Base-by-base conservation (phyloP, 2,888 invertebrate genomes). In the Mactromeris polynyma region DNA sequence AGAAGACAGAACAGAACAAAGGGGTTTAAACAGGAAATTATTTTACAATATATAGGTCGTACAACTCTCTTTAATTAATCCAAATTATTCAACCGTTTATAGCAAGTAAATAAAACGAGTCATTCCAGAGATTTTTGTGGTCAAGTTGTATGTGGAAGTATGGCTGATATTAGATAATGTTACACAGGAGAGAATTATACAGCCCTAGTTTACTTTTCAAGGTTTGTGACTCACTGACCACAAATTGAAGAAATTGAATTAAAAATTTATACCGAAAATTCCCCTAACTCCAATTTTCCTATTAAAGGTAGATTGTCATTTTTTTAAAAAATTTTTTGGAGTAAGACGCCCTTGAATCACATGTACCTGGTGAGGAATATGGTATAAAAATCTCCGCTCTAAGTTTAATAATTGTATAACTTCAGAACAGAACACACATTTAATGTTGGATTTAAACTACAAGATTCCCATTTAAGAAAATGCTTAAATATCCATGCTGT, bases 51-150 rank as follows among this genome's bases (percentile, higher is more conserved):
- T 64, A 64, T 73, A 4, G 58, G 36, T 36, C 73, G n/a, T 36
- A 73, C 31, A 36, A 36, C 31, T 73, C 33, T 73, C 33, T 73
- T 36, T 17, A 73, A 73, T 73, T 36, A 36, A 73, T 73, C 73
- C 31, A 73, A 73, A 73, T 73, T 73, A 73, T 73, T 36, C 73
- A 73, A 36, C 69, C 73, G 14, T 73, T 36, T 26, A 73, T 73
- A 36, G 36, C 73, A 73, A 73, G 73, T 73, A 19, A 73, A 73
- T 73, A 73, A 73, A 73, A 19, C 3, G 36, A 78, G 36, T 54
- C 84, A 84, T 84, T 77, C 36, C 36, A 26, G 19, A 14, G 51
- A 84, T 84, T 26, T 77, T 84, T 84, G 84, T 84, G 84, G 84
- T 84, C 78, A 77, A 64, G 17, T 21, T 84, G 21, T 73, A 51